Base-by-base conservation (phyloP, 2,113 vertebrate species). In the Potamarius usumacintae region DNA sequence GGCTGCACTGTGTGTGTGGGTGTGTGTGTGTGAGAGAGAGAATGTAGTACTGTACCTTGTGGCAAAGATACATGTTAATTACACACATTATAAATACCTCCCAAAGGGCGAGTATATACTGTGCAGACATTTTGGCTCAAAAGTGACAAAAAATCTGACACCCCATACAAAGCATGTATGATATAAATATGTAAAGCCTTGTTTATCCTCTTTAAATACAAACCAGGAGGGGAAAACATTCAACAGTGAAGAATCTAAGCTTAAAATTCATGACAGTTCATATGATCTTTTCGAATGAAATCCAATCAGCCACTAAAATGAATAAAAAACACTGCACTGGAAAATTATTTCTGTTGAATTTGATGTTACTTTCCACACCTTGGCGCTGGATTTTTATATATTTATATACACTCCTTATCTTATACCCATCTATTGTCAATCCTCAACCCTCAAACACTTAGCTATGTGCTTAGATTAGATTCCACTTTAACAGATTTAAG, bases 41-140 rank as follows among this genome's bases (percentile, higher is more conserved):
- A 90, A 89, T 90, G 89, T 83, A 91, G 93, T 57, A 57, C 52
- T 72, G 60, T 85, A 77, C 89, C 93, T 90, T 92, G 90, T 92
- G 88, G 90, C 91, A 89, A 90, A 92, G 94, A 93, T 94, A 94
- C 93, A 92, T 93, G 93, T 95, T 95, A 94, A 95, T 96, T 94
- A 94, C 92, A 93, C 93, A 93, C 92, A 95, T 94, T 95, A 94
- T 95, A 94, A 94, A 93, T 94, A 94, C 92, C 93, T 94, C 93
- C 92, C 91, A 92, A 92, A 93, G 94, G 92, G 90, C 92, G 92
- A 94, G 94, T 94, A 94, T 95, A 94, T 93, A 94, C 92, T 90
- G 89, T 53, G 25, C 62, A 79, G n/a, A 10, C 53, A 22, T 80
- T 30, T 80, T 27, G n/a, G 52, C 7, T 25, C 48, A 53, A n/a